Base-by-base conservation (phyloP, 1,140 invertebrate species). In the Eurytemora carolleeae region DNA sequence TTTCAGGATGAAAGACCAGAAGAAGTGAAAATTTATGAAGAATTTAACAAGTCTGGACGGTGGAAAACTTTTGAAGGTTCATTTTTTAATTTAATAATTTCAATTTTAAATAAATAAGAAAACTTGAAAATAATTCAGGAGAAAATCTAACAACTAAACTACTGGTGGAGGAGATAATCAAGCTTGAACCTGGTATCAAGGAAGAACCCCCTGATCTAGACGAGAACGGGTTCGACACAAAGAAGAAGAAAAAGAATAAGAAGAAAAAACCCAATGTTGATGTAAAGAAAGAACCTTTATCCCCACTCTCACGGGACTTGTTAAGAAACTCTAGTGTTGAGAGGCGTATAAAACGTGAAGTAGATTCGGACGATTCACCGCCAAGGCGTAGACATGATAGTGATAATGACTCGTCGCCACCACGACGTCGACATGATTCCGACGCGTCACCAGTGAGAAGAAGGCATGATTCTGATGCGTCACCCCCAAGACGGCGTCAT, bases 341-440 rank as follows among this genome's bases (percentile, higher is more conserved):
- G n/a, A n/a, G n/a, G n/a, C n/a, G n/a, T n/a, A n/a, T n/a, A n/a
- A n/a, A n/a, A n/a, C n/a, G n/a, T n/a, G n/a, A n/a, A n/a, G n/a
- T n/a, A n/a, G 31, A 44, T 44, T 44, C 31, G 7, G 31, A 44
- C n/a, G n/a, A 44, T n/a, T 44, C 31, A 44, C 31, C 31, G 31
- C 31, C 7, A n/a, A 7, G 31, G 7, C 7, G 7, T 12, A 44
- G 31, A 44, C 65, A 66, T 25, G 64, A 56, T n/a, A 55, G 61
- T 22, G 67, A 65, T 63, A 65, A 64, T 53, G 70, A 71, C 63
- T 64, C 67, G 24, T 66, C 68, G 57, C 62, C 61, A 18, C 67
- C 64, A 15, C 63, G 21, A 44, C 44, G 24, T 55, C 65, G 61
- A 65, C 66, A 63, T 54, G 69, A 67, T 64, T 69, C 68, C 26